Evolutionary conservation across 2,888 invertebrate species (phyloP).

Genomic region (Cylindroiulus punctatus): DNA sequence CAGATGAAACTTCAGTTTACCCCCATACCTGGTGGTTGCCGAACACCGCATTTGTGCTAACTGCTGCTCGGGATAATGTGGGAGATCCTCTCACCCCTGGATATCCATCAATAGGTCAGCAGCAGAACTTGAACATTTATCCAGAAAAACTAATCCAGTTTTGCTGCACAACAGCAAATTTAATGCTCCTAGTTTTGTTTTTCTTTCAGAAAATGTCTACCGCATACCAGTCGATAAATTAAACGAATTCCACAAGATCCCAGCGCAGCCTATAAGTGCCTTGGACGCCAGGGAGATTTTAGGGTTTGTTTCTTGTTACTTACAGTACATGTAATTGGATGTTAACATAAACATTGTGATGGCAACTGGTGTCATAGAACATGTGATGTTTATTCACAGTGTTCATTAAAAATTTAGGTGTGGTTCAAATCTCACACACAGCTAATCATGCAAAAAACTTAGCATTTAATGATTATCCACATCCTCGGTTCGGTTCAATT

Average conservation of each 20-base stretch:
- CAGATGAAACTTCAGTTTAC: conserved; percentile 60
- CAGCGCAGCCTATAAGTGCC: conserved; percentile 8
- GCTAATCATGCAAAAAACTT: too few species aligned
- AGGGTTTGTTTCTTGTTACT: too few species aligned
- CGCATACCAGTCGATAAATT: neutral
- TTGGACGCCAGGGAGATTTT: neutral
- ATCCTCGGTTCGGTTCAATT: too few species aligned
- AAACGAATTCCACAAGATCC: neutral
- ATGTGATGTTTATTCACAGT: too few species aligned
- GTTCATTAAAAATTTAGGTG: too few species aligned
- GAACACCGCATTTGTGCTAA: conserved; percentile 67
- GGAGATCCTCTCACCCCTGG: conserved; percentile 70
- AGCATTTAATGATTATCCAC: too few species aligned
- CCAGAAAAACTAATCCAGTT: too few species aligned
- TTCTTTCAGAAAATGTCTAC: neutral
- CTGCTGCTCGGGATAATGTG: conserved; percentile 63
- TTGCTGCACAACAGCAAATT: conserved; percentile 58
- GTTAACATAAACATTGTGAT: too few species aligned
- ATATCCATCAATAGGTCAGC: conserved; percentile 68
- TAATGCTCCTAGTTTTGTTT: neutral
- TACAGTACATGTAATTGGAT: too few species aligned
- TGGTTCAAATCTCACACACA: too few species aligned
- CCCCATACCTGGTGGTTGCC: conserved; percentile 67
- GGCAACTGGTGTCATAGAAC: too few species aligned
- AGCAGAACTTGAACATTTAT: too few species aligned